Conservation (phyloP, 30 jellyfish, hydroid and myxozoan genomes). For the Hydractinia symbiolongicarpus region DNA sequence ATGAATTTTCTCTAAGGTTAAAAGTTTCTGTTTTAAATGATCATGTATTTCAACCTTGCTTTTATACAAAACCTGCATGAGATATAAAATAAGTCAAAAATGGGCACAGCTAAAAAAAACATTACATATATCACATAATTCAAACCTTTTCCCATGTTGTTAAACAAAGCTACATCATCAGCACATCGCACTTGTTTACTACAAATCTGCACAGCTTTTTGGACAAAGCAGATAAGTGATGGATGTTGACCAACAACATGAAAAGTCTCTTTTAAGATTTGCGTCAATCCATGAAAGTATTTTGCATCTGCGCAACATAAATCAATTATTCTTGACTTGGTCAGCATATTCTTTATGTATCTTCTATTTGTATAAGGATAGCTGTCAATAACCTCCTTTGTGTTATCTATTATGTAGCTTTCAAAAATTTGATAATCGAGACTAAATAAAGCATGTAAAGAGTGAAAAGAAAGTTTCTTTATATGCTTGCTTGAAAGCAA, state of each 20-base stretch:
- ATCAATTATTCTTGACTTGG: background rate
- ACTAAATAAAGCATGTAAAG: background rate
- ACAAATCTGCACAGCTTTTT: background rate
- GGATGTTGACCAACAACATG: background rate
- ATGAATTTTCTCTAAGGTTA: no score
- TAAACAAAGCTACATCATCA: background rate
- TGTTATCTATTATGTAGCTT: background rate
- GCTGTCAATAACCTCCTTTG: background rate
- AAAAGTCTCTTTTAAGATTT: background rate
- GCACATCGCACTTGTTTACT: background rate
- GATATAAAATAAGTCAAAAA: no score
- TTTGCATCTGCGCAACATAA: background rate
- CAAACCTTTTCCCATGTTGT: background rate
- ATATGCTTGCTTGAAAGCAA: background rate
- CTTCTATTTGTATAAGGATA: background rate
- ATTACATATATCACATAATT: no score
- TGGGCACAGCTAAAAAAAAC: no score
- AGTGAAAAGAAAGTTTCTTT: background rate
- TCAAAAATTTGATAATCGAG: background rate
- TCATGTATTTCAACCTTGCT: no score
- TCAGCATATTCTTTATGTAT: background rate
- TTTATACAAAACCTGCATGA: no score
- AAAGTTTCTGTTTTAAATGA: no score
- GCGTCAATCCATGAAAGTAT: background rate
- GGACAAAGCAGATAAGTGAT: background rate